Percentiles rank a stretch among this genome's conserved stretches.
phyloP scores from a whole-genome alignment of 2,113 vertebrate species.

The Trachemys scripta region DNA sequence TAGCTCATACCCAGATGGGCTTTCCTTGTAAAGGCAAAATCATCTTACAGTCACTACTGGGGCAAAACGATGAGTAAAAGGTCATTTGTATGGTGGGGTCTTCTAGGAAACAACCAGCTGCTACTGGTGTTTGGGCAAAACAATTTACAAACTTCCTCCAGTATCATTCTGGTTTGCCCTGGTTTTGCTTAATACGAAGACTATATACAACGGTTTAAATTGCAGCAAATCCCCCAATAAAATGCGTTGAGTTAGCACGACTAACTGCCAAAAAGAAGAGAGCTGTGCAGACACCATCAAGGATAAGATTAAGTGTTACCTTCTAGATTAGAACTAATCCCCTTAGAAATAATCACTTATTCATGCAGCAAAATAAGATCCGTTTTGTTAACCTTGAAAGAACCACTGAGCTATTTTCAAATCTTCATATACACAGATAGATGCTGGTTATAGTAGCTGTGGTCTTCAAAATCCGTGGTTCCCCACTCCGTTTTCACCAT shows the following conservation, averaged over 20 bases:
- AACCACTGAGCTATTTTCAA: neutral
- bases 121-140: conserved; percentile 49
- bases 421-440: neutral
- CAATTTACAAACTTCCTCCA: conserved; percentile 42
- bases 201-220: neutral
- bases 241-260: conserved; percentile 46
- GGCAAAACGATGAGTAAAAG: conserved; percentile 36
- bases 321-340: conserved; percentile 61
- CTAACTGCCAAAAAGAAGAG: conserved; percentile 29
- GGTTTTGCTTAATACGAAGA: neutral
- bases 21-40: conserved; percentile 54
- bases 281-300: conserved; percentile 34
- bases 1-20: conserved; percentile 31
- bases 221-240: conserved; percentile 13
- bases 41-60: conserved; percentile 21
- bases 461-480: neutral
- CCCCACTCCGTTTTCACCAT: conserved; percentile 16
- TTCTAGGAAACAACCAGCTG: conserved; percentile 11
- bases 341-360: conserved; percentile 67
- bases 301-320: conserved; percentile 44
- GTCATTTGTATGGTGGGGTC: neutral
- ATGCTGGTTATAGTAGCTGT: neutral
- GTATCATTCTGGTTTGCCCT: conserved; percentile 28
- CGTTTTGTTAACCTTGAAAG: conserved; percentile 53
- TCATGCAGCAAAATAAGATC: conserved; percentile 56